Evolutionary conservation across 2,113 vertebrate species (phyloP), one percentile per base, ranked within the genome.

Genomic region (Lipophrys pholis): DNA sequence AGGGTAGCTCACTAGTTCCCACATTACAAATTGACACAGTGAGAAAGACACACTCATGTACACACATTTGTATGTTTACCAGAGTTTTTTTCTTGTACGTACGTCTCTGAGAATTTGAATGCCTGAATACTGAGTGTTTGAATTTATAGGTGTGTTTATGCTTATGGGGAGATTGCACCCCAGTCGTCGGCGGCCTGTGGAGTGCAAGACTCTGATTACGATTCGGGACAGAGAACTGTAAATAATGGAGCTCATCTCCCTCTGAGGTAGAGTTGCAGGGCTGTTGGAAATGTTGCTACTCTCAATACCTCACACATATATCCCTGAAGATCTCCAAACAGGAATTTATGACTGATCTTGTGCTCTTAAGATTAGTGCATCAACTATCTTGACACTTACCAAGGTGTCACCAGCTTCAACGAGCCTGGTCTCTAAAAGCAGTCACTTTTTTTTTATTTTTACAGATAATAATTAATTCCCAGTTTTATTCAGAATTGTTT

Each of bases 121-220:
- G 68, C 63, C 69, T 63, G 71, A 76, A 88, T 83, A 76, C 71
- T 64, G 81, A 85, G 51, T 55, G 76, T 83, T 75, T 83, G 87
- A 83, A 92, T 93, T 93, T 93, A 93, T 89, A 83, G 83, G 39
- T 76, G 67, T 86, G 77, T 92, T 92, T 91, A 90, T 91, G 83
- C 83, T 82, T 78, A 82, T 68, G 39, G 66, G 70, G 83, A 90
- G 89, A 93, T 94, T 93, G 88, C 89, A 65, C 88, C 84, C 80
- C 85, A 78, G 87, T 84, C 60, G 80, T 76, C 83, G 63, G 87
- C 69, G 82, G 67, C 89, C 87, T 76, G 86, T 61, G 69, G 85
- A 87, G 85, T 14, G 74, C 80, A 83, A 91, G 81, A 80, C 82
- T 90, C 84, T 91, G 86, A 92, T 93, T 93, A 93, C 54, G 70